Evolutionary conservation across 2,888 invertebrate species (phyloP).

Genomic region (Cristatella mucedo): DNA sequence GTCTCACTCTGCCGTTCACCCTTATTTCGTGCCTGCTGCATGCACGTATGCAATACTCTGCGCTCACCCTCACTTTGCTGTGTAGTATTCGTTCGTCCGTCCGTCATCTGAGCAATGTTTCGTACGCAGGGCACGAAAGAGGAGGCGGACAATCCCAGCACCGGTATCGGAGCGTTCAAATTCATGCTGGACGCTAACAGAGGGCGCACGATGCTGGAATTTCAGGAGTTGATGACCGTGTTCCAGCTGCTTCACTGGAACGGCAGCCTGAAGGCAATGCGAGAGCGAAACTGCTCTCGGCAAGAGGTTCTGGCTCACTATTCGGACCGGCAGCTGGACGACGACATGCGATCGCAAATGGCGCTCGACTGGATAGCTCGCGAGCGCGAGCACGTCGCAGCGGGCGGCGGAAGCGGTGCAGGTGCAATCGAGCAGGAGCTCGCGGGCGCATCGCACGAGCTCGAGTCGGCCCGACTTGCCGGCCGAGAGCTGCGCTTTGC

Average conservation of each 20-base stretch:
- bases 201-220: constrained; percentile 77
- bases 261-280: constrained; percentile 84
- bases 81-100: too few relatives aligned
- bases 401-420: too few relatives aligned
- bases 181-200: constrained; percentile 51
- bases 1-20: too few relatives aligned
- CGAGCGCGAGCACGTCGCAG: constrained; percentile 48
- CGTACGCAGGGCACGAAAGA: constrained; percentile 21
- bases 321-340: constrained; percentile 74
- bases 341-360: constrained; percentile 83
- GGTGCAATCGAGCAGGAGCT: constrained; percentile 65
- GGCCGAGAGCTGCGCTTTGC: constrained; percentile 80
- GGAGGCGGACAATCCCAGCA: constrained; percentile 50
- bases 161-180: constrained; percentile 55
- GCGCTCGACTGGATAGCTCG: constrained; percentile 79
- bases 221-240: constrained; percentile 92
- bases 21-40: too few relatives aligned
- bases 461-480: constrained; percentile 66
- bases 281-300: constrained; percentile 79
- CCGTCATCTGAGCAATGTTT: too few relatives aligned
- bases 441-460: constrained; percentile 65
- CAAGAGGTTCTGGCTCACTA: constrained; percentile 79
- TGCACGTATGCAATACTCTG: too few relatives aligned
- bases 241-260: constrained; percentile 91
- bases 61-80: too few relatives aligned